phyloP scores from a whole-genome alignment of 1,140 invertebrate species.

The Drosophila kepulauana region DNA sequence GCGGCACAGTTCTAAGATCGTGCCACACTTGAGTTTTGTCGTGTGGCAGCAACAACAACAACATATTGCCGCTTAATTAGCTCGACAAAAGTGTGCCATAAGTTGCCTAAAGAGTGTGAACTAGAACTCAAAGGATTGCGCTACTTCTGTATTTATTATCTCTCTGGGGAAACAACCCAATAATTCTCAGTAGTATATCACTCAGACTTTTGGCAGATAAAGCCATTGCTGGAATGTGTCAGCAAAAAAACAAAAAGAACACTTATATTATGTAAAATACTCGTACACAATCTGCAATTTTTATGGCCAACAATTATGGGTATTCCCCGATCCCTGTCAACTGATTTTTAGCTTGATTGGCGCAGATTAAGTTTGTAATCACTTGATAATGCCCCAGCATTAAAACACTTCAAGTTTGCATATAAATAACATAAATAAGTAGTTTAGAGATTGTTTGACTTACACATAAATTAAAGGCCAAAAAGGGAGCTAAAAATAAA shows the following conservation, averaged over 20 bases:
- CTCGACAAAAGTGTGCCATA: slow-evolving; percentile 67
- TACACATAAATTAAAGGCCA: too few species aligned
- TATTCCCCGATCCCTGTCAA: slow-evolving; percentile 8
- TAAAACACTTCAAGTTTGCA: background rate
- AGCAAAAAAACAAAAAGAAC: background rate
- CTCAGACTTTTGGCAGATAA: background rate
- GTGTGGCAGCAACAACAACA: slow-evolving; percentile 46
- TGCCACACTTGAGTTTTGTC: slow-evolving; percentile 50
- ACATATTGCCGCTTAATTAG: slow-evolving; percentile 67
- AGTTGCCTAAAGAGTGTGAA: slow-evolving; percentile 11
- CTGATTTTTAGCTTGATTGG: slow-evolving; percentile 14
- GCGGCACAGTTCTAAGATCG: slow-evolving; percentile 28
- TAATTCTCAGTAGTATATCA: background rate
- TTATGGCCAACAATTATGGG: slow-evolving; percentile 12
- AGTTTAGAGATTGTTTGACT: too few species aligned
- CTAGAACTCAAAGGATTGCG: background rate
- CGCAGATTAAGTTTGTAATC: slow-evolving; percentile 2
- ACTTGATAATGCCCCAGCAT: background rate
- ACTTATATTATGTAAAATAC: slow-evolving; percentile 1
- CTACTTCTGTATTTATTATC: slow-evolving; percentile 7
- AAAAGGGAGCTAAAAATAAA: too few species aligned
- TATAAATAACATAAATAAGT: too few species aligned
- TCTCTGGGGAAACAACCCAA: background rate
- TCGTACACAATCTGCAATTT: background rate
- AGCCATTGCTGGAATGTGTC: background rate